Base-by-base conservation (phyloP, 2,113 vertebrate genomes). In the Hippoglossus stenolepis region DNA sequence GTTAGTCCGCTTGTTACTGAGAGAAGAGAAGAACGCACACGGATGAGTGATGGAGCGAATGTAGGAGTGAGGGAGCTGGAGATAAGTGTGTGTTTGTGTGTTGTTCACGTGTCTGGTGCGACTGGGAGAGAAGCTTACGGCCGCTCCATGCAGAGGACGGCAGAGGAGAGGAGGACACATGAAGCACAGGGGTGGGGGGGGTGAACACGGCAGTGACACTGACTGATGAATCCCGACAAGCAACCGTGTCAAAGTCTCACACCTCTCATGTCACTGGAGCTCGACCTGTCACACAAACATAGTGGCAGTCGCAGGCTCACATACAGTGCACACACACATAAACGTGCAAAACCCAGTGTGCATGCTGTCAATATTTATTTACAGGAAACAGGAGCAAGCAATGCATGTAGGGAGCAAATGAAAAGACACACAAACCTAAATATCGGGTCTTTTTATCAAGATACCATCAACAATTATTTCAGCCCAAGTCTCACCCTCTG, bases 1-100 rank as follows among this genome's bases (percentile, higher is more conserved):
- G 49, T 40, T 28, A 67, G 47, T 76, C 82, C 64, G 80, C 63
- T 83, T 70, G 79, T 85, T 87, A 84, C 60, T 2, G 12, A n/a
- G 45, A 31, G 45, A 18, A 12, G 45, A 38, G 56, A 62, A 2
- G 35, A 51, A 38, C 9, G 9, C 2, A 38, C 8, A 53, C 24
- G 24, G 47, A 17, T 58, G 61, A 61, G 68, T 13, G 51, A 78
- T 62, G 62, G 60, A 60, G 75, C 2, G 73, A 58, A 59, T 23
- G 57, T 18, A 23, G 51, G 69, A 38, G 24, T 28, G 9, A 26
- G 14, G 31, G 40, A 67, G 61, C 0, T 35, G 23, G 58, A 38
- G 35, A 38, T 38, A 38, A 38, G 35, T 38, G 35, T 38, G 24
- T 31, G 31, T 31, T 31, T 31, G 31, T 31, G 31, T 31, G 24